Percentiles rank a stretch among this genome's conserved stretches.
These are phyloP conservation scores for Camelus dromedarius DNA, from an alignment of 2,113 vertebrate genomes.

Conservation along the genomic window DNA sequence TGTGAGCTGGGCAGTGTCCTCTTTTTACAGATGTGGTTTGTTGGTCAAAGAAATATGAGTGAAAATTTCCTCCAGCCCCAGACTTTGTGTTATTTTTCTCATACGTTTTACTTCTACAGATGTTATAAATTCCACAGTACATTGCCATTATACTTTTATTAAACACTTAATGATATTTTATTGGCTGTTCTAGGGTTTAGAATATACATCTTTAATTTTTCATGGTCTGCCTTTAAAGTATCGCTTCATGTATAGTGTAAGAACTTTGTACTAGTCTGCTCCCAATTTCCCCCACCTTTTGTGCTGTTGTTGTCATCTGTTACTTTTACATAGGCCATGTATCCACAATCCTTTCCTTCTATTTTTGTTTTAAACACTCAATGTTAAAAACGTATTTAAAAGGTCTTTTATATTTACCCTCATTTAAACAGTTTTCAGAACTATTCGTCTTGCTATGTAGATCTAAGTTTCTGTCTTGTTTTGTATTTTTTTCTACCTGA, in stretches of 20 bases:
- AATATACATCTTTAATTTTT: not conserved
- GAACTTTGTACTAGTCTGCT: not conserved
- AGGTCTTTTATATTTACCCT: not conserved
- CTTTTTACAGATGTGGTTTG: not conserved
- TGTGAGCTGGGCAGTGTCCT: too few species aligned
- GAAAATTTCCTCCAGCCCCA: not conserved
- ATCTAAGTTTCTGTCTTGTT: slow-evolving; percentile 1
- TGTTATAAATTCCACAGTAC: not conserved
- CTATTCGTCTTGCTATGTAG: not conserved
- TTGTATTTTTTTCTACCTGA: not conserved
- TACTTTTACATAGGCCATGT: not conserved
- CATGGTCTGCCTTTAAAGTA: not conserved
- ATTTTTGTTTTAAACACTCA: not conserved
- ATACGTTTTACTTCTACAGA: not conserved
- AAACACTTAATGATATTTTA: not conserved
- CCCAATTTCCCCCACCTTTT: not conserved
- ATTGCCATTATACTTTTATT: too few species aligned
- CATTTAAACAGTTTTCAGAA: not conserved
- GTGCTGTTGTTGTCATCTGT: not conserved
- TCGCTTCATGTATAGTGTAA: not conserved
- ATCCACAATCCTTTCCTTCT: not conserved
- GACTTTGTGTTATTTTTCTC: not conserved
- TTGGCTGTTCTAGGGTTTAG: not conserved
- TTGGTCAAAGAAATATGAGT: not conserved
- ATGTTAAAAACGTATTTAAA: not conserved